phyloP scores from a whole-genome alignment of 2,888 invertebrate species.

The Habrosyne pyritoides region DNA sequence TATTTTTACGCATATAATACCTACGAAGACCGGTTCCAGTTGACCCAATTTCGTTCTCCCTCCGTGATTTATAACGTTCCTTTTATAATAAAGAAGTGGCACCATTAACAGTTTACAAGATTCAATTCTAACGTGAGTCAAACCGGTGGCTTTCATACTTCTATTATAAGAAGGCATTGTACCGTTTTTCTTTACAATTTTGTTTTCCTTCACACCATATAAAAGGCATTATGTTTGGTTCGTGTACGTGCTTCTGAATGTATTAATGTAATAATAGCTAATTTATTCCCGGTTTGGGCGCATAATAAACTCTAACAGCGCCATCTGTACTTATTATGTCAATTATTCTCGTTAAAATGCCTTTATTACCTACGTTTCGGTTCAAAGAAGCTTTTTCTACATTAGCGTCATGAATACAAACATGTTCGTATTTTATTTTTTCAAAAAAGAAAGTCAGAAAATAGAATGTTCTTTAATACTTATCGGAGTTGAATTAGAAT shows the following conservation, averaged over 20 bases:
- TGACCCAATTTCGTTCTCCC: too few relatives aligned
- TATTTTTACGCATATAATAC: too few relatives aligned
- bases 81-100: too few relatives aligned
- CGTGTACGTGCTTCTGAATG: background rate
- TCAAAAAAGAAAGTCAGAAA: too few relatives aligned
- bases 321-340: conserved; percentile 1
- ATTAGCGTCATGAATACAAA: background rate
- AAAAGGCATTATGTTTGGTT: background rate
- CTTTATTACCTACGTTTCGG: background rate
- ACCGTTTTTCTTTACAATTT: conserved; percentile 6
- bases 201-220: conserved; percentile 6
- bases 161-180: background rate
- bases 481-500: background rate
- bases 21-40: too few relatives aligned
- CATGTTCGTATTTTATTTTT: background rate
- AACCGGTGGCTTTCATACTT: too few relatives aligned
- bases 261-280: background rate
- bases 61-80: too few relatives aligned
- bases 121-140: too few relatives aligned
- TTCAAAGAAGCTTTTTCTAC: background rate
- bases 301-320: background rate
- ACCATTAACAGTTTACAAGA: too few relatives aligned
- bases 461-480: background rate
- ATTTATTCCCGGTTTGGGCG: conserved; percentile 1
- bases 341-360: conserved; percentile 1